Conservation (phyloP, 1,140 invertebrate genomes). For the Drosophila nasuta region DNA sequence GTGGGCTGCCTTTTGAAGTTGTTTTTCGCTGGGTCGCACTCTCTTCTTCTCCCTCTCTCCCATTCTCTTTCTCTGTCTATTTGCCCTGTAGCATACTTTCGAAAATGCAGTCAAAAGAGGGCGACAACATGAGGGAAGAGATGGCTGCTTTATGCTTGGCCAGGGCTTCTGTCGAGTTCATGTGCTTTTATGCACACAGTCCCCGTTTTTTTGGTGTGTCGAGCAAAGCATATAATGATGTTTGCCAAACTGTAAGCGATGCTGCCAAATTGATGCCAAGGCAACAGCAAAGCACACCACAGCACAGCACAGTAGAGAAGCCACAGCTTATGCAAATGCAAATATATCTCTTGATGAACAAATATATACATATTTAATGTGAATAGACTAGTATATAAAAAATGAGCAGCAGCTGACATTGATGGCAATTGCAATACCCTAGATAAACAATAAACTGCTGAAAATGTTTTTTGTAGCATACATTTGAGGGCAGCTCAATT, state of each 20-base stretch:
- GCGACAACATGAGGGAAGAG: neutral
- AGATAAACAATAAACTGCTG: neutral
- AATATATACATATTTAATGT: conserved; percentile 26
- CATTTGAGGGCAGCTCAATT: neutral
- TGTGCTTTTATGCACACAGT: conserved; percentile 24
- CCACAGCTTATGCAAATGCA: conserved; percentile 57
- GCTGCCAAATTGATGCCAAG: conserved; percentile 77
- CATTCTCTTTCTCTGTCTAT: neutral
- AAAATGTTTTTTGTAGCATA: neutral
- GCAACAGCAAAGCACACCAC: conserved; percentile 49
- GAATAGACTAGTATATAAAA: neutral
- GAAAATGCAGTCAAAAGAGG: conserved; percentile 44
- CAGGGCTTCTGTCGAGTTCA: neutral
- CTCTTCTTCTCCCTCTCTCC: neutral
- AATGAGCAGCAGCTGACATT: neutral
- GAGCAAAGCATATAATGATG: conserved; percentile 37
- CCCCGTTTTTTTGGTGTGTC: conserved; percentile 31
- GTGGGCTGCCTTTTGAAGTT: conserved; percentile 76
- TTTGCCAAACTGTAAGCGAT: conserved; percentile 69
- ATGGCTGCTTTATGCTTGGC: neutral
- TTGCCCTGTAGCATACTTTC: conserved; percentile 59
- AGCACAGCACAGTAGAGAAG: too few species aligned
- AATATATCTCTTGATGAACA: conserved; percentile 41
- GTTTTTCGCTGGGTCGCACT: neutral
- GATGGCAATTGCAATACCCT: neutral